These are phyloP conservation scores for Oeneis ivallda DNA, from an alignment of 2,888 invertebrate genomes.

Conservation along the genomic window DNA sequence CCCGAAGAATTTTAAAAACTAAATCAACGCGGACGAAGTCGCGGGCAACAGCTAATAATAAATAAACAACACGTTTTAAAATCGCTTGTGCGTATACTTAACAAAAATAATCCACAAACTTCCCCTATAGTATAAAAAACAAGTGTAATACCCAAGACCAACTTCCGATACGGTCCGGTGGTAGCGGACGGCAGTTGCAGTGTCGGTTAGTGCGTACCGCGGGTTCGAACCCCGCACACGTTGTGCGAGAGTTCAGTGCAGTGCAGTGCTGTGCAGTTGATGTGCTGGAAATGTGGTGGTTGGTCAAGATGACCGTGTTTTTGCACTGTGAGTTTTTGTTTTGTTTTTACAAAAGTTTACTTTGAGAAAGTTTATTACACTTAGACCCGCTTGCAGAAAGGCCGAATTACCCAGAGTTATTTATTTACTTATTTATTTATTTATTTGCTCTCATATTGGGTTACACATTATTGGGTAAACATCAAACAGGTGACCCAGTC, in stretches of 20 bases:
- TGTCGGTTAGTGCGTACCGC: conserved; percentile 70
- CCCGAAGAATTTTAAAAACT: too few relatives aligned
- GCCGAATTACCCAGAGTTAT: too few relatives aligned
- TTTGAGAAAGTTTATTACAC: background rate
- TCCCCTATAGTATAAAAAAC: conserved; percentile 18
- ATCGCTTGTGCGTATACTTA: background rate
- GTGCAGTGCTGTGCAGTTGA: conserved; percentile 5
- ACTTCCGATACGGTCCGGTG: conserved; percentile 72
- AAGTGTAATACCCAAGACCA: conserved; percentile 18
- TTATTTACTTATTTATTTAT: too few relatives aligned
- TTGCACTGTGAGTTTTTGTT: conserved; percentile 39
- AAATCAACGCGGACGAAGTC: too few relatives aligned
- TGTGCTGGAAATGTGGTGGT: conserved; percentile 37
- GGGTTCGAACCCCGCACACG: conserved; percentile 78
- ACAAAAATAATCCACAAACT: conserved; percentile 13
- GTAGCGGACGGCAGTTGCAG: conserved; percentile 72
- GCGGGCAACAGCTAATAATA: background rate
- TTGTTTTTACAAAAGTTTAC: background rate
- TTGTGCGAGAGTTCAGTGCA: conserved; percentile 34
- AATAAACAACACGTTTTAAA: background rate
- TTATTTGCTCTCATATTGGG: too few relatives aligned
- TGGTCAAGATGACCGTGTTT: conserved; percentile 38
- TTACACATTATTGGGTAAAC: too few relatives aligned
- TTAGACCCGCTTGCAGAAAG: too few relatives aligned
- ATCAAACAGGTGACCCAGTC: too few relatives aligned